Base-by-base conservation (phyloP, 2,888 invertebrate species). In the Gryllus longicercus region DNA sequence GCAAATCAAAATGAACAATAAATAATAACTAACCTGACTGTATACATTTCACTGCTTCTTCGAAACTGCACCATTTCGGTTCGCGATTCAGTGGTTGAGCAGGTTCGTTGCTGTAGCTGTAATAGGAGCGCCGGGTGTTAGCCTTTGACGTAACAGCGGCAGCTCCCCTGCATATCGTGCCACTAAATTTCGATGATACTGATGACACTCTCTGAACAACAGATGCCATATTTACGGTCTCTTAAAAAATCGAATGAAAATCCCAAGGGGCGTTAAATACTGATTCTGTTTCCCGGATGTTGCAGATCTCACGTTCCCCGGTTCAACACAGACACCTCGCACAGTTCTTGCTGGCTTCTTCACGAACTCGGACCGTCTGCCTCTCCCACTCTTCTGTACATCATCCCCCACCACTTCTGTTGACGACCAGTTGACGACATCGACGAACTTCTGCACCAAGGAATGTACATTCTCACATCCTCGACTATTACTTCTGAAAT, bases 101-200 rank as follows among this genome's bases (percentile, higher is more conserved):
- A 76, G 96, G 91, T 86, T 96, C 95, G 83, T 92, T 92, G 38
- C 92, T 91, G 85, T 96, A 95, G 0, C 95, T 93, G 86, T 92
- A 95, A 87, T 91, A 95, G 80, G 86, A 91, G 85, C 91, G 90
- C 80, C 89, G 88, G 79, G 75, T 80, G 80, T 76, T 81, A 79
- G 76, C 80, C 79, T 76, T 82, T 49, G 78, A 83, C 23, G 75
- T 77, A 75, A 80, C 82, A 76, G 77, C 78, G 78, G 81, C 79
- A 80, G 81, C 79, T 79, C 82, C 82, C 79, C 85, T 84, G 51
- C 84, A 84, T 80, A 86, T 83, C 80, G 85, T 83, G 78, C 84
- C 84, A 80, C 85, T 84, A 18, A 86, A 83, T 83, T 85, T 86
- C 76, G 83, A 79, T 63, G 83, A 80, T 49, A 81, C 63, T 4